Conservation (phyloP, 2,113 vertebrate species). For the Oryzias melastigma region DNA sequence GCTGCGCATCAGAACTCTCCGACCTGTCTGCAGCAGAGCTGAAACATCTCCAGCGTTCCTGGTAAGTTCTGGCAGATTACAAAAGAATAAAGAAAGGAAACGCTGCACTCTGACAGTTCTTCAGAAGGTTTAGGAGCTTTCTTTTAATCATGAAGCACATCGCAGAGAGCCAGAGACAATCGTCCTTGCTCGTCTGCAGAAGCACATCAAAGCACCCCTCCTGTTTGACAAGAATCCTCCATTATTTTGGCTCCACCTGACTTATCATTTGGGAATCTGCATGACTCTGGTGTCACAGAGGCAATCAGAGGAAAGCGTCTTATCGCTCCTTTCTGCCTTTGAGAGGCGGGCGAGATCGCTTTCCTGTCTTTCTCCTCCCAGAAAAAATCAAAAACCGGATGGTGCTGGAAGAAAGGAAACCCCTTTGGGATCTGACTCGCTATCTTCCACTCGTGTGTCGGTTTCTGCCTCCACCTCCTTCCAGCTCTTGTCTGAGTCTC, state of each 20-base stretch:
- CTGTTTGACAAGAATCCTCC: slow-evolving; percentile 28
- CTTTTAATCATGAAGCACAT: slow-evolving; percentile 19
- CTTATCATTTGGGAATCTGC: slow-evolving; percentile 38
- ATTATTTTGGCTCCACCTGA: slow-evolving; percentile 22
- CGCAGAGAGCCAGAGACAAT: slow-evolving; percentile 4
- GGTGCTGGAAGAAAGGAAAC: slow-evolving; percentile 32
- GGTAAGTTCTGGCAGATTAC: neutral
- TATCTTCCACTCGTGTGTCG: slow-evolving; percentile 35
- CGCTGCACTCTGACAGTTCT: neutral
- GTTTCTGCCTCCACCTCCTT: slow-evolving; percentile 33
- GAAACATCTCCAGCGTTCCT: too few species aligned
- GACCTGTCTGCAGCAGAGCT: neutral
- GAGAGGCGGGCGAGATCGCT: slow-evolving; percentile 25
- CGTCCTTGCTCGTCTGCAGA: slow-evolving; percentile 3
- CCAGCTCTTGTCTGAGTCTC: slow-evolving; percentile 41
- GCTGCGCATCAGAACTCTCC: too few species aligned
- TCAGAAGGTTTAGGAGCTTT: neutral
- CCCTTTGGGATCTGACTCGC: slow-evolving; percentile 43
- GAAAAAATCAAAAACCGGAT: slow-evolving; percentile 47
- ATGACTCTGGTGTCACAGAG: slow-evolving; percentile 29
- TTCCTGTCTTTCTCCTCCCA: slow-evolving; percentile 37
- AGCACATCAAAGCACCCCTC: slow-evolving; percentile 16
- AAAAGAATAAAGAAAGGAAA: slow-evolving; percentile 1
- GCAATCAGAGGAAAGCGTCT: slow-evolving; percentile 31
- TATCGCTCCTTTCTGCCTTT: slow-evolving; percentile 15